phyloP scores from a whole-genome alignment of 2,888 invertebrate genomes.

The Dasysyrphus albostriatus region DNA sequence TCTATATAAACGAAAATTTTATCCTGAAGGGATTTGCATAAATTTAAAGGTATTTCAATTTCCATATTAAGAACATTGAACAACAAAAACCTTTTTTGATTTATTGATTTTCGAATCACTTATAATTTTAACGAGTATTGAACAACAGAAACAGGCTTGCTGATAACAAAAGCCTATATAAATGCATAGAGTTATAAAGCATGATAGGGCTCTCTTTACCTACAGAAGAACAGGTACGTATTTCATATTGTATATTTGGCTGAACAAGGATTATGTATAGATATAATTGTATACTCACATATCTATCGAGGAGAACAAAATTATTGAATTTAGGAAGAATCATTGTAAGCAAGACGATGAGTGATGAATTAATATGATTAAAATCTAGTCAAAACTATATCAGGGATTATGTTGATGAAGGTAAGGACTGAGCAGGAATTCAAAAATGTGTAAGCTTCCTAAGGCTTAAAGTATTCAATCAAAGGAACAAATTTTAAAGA shows the following conservation, averaged over 20 bases:
- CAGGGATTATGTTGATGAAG: too few species aligned
- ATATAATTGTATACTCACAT: too few species aligned
- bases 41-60: conserved; percentile 7
- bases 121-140: conserved; percentile 22
- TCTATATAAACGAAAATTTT: neutral
- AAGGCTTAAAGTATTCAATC: too few species aligned
- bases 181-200: neutral
- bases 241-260: conserved; percentile 1
- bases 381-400: too few species aligned
- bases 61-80: neutral
- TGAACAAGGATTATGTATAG: conserved; percentile 5
- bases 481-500: too few species aligned
- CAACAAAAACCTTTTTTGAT: conserved; percentile 30
- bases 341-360: neutral
- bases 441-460: too few species aligned
- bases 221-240: neutral
- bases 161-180: neutral
- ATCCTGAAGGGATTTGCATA: conserved; percentile 37
- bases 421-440: too few species aligned
- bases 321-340: neutral
- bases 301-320: neutral
- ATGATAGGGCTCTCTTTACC: conserved; percentile 8
- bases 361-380: too few species aligned
- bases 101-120: conserved; percentile 50
- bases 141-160: conserved; percentile 7